Evolutionary conservation across 2,113 vertebrate genomes (phyloP).

Genomic region (Dolichotis patagonum): DNA sequence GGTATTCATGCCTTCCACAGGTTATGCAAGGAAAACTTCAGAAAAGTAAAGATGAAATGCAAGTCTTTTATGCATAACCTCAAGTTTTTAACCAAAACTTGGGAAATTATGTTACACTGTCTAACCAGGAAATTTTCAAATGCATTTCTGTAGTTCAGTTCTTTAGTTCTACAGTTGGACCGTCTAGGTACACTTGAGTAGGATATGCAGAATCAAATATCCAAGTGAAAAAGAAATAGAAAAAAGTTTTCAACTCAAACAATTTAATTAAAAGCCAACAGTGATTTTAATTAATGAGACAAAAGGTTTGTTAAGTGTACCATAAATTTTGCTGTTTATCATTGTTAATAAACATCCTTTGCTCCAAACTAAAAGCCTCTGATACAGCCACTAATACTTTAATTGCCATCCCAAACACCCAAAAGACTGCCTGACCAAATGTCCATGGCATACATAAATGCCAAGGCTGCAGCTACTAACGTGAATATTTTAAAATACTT

Average conservation of each 20-base stretch:
- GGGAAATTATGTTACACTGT: not conserved
- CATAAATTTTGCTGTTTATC: conserved; percentile 30
- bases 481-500: conserved; percentile 5
- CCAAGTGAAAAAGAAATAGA: not conserved
- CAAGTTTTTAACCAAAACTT: conserved; percentile 3
- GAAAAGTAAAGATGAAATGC: conserved; percentile 52
- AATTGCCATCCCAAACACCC: not conserved
- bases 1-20: conserved; percentile 62
- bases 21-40: conserved; percentile 71
- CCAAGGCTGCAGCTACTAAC: conserved; percentile 21
- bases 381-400: not conserved
- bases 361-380: not conserved
- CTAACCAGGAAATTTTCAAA: conserved; percentile 57
- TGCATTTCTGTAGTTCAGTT: conserved; percentile 36
- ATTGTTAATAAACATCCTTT: conserved; percentile 62
- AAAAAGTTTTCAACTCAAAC: conserved; percentile 61
- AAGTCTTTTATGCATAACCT: not conserved
- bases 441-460: not conserved
- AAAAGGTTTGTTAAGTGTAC: not conserved
- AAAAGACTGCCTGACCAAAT: conserved; percentile 24
- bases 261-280: conserved; percentile 39
- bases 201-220: conserved; percentile 41
- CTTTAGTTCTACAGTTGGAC: conserved; percentile 9
- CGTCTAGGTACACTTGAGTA: conserved; percentile 37
- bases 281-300: not conserved